Base-by-base conservation (phyloP, 2,113 vertebrate genomes). In the Sciurus niger region DNA sequence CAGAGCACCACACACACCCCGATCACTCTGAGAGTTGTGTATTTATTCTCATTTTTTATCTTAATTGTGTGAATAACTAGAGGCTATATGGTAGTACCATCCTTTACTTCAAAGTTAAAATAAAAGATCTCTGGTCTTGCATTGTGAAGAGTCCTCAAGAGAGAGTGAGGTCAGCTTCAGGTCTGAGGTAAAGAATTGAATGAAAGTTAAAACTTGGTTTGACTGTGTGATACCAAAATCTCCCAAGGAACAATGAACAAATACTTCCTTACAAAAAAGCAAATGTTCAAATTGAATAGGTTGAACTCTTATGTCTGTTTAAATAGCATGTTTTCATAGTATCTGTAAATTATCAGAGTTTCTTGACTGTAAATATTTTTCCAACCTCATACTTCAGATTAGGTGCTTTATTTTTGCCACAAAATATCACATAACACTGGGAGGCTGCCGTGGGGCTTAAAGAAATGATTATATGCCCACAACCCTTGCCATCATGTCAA, bases 161-260 rank as follows among this genome's bases (percentile, higher is more conserved):
- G 13, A 74, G 34, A 68, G 28, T 3, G 37, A 34, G 65, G 53
- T 67, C 12, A 58, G 1, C 34, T 32, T 58, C 67, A 84, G 16
- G 9, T 67, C 9, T 46, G 40, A n/a, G 18, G 2, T 32, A 46
- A n/a, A 68, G n/a, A 77, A 83, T 4, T 48, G 16, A 34, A 63
- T 60, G 13, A 48, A 90, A 83, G 30, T 16, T 51, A 55, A 70
- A 83, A 93, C 76, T 70, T 72, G 22, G n/a, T 79, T 84, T 79
- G 78, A 40, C 43, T 68, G 46, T 53, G n/a, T 8, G 18, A 37
- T 84, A 48, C 34, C 55, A 43, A 79, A 34, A 48, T 91, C 43
- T 60, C n/a, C 22, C 78, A 94, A 43, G 24, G 18, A 53, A 13
- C 6, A 58, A 84, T 34, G 60, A 74, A 6, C 25, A 76, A 78